Conservation (phyloP, 2,888 invertebrate genomes). For the Habrosyne pyritoides region DNA sequence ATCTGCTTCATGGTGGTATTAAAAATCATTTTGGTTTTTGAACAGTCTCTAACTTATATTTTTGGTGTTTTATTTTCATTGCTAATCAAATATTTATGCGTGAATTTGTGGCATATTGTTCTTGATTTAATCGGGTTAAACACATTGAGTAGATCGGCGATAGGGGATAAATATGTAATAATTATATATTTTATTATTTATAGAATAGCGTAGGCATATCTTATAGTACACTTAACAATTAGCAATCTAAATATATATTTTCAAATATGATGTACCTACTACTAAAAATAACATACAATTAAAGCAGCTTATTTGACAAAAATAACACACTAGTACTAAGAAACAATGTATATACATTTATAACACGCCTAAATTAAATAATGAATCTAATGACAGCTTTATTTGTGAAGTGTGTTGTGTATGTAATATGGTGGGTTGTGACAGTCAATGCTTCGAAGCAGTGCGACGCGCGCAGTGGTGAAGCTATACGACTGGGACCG, state of each 20-base stretch:
- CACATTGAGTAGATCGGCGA: not conserved
- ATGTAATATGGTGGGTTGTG: slow-evolving; percentile 70
- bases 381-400: slow-evolving; percentile 26
- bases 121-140: slow-evolving; percentile 3
- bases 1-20: slow-evolving; percentile 41
- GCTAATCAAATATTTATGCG: slow-evolving; percentile 42
- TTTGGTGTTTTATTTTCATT: slow-evolving; percentile 41
- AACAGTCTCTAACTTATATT: slow-evolving; percentile 33
- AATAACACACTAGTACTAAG: not conserved
- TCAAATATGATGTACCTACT: not conserved
- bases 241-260: not conserved
- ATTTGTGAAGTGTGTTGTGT: slow-evolving; percentile 28
- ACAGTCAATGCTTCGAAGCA: slow-evolving; percentile 73
- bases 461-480: slow-evolving; percentile 70
- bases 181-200: not conserved
- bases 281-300: not conserved
- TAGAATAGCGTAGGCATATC: not conserved
- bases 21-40: slow-evolving; percentile 40
- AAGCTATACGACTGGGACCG: slow-evolving; percentile 96
- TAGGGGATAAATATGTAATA: not conserved
- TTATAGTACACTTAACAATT: not conserved
- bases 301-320: not conserved
- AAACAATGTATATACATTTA: not conserved
- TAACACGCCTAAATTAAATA: not conserved
- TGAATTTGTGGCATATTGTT: slow-evolving; percentile 28